Percentiles rank a stretch among this genome's conserved stretches.
Conservation (phyloP, 2,113 vertebrate species). For the Columba livia region DNA sequence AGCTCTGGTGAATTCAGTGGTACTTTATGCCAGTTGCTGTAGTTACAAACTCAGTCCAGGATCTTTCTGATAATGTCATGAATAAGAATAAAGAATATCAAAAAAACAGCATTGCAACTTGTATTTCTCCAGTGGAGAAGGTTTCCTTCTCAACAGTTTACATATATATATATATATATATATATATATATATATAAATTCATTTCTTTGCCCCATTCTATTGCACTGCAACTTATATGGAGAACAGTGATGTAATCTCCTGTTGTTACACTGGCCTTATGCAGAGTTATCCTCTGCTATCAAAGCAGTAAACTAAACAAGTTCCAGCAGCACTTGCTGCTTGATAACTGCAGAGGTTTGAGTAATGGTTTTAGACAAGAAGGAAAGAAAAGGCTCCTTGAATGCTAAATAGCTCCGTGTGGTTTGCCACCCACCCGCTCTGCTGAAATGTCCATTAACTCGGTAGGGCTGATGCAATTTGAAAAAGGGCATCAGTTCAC, state of each 20-base stretch:
- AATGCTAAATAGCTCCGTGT: not conserved
- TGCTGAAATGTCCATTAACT: slow-evolving; percentile 31
- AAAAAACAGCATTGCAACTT: not conserved
- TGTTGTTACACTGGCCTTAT: not conserved
- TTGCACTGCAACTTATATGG: not conserved
- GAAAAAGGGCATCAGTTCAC: not conserved
- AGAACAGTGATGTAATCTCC: not conserved
- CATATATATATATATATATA: too few species aligned
- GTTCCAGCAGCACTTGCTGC: not conserved
- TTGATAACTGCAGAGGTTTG: not conserved
- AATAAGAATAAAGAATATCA: not conserved
- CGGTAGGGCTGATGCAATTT: not conserved
- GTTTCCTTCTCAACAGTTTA: not conserved
- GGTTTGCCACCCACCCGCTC: not conserved
- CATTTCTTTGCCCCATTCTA: not conserved
- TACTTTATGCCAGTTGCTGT: not conserved
- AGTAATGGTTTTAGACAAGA: not conserved
- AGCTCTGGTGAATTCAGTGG: not conserved
- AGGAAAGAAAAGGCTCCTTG: not conserved
- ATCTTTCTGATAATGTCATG: not conserved
- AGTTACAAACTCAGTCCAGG: not conserved
- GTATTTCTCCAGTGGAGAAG: not conserved
- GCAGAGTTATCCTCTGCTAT: not conserved
- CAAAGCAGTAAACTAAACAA: not conserved
- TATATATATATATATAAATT: not conserved